A percentile compares a stretch with the other conserved stretches of the same genome.
phyloP scores from a whole-genome alignment of 2,113 vertebrate species.

The Stigmatopora nigra region DNA sequence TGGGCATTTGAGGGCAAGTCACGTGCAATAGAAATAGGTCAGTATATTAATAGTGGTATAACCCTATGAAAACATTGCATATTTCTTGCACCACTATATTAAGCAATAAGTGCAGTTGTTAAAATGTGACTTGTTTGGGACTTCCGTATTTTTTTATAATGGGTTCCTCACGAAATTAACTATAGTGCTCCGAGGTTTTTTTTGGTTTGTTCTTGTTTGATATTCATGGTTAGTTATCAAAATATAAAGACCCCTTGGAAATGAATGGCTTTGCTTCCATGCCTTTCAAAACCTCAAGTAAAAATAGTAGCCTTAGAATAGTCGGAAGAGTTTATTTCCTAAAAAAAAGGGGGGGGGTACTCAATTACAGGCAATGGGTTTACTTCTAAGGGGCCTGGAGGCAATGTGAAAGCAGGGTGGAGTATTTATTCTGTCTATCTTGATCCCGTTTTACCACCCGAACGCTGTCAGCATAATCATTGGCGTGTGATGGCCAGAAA shows the following conservation, averaged over 20 bases:
- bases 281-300: slow-evolving; percentile 46
- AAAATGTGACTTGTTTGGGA: slow-evolving; percentile 36
- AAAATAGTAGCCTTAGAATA: slow-evolving; percentile 56
- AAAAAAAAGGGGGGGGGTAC: slow-evolving; percentile 26
- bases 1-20: slow-evolving; percentile 54
- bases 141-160: slow-evolving; percentile 40
- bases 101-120: slow-evolving; percentile 35
- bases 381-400: slow-evolving; percentile 50
- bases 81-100: not conserved
- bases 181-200: not conserved
- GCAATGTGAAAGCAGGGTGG: slow-evolving; percentile 59
- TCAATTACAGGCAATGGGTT: slow-evolving; percentile 67
- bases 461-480: slow-evolving; percentile 59
- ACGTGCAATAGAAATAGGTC: slow-evolving; percentile 52
- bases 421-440: slow-evolving; percentile 55
- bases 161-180: slow-evolving; percentile 13
- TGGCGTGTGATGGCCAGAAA: slow-evolving; percentile 42
- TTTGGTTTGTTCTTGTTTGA: slow-evolving; percentile 16
- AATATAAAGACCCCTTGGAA: slow-evolving; percentile 3
- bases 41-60: slow-evolving; percentile 56
- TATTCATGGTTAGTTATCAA: slow-evolving; percentile 3
- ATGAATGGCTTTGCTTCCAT: slow-evolving; percentile 23
- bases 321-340: slow-evolving; percentile 50
- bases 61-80: slow-evolving; percentile 10
- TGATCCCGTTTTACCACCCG: slow-evolving; percentile 50